These are phyloP conservation scores for Condylura cristata DNA, from an alignment of 2,113 vertebrate species.

Conservation along the genomic window DNA sequence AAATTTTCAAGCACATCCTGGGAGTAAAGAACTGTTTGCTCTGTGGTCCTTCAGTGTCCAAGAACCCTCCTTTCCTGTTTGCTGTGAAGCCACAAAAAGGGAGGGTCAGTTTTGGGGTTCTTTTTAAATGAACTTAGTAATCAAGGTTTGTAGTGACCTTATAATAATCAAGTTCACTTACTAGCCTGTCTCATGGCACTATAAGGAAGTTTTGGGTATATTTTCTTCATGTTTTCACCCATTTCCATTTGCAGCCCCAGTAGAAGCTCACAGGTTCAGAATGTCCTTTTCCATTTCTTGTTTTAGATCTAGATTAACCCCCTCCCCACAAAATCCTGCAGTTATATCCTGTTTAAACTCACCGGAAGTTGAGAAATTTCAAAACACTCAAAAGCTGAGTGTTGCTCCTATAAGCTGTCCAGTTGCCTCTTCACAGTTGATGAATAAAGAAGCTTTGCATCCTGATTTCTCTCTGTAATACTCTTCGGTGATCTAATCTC, in stretches of 20 bases:
- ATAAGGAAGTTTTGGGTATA: background rate
- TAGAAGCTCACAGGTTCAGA: background rate
- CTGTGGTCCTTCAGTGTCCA: background rate
- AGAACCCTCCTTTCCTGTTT: conserved; percentile 35
- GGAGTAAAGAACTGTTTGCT: conserved; percentile 31
- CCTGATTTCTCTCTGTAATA: conserved; percentile 79
- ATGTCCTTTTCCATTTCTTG: background rate
- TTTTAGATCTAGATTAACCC: conserved; percentile 43
- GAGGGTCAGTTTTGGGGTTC: background rate
- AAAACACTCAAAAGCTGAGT: conserved; percentile 76
- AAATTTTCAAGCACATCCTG: background rate
- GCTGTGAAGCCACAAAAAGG: background rate
- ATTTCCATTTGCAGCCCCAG: background rate
- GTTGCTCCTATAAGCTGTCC: conserved; percentile 69
- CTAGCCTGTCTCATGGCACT: background rate
- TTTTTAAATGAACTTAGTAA: conserved; percentile 43
- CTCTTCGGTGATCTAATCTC: conserved; percentile 58
- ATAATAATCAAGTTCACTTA: background rate
- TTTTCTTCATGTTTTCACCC: background rate
- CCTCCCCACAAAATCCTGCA: background rate
- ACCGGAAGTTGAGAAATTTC: conserved; percentile 49
- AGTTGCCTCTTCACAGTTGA: background rate
- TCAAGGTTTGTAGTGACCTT: conserved; percentile 49
- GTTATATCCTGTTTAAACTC: background rate
- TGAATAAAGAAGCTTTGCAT: conserved; percentile 62